These are phyloP conservation scores for Seira sanloemensis DNA, from an alignment of 2,888 invertebrate species.

Conservation along the genomic window DNA sequence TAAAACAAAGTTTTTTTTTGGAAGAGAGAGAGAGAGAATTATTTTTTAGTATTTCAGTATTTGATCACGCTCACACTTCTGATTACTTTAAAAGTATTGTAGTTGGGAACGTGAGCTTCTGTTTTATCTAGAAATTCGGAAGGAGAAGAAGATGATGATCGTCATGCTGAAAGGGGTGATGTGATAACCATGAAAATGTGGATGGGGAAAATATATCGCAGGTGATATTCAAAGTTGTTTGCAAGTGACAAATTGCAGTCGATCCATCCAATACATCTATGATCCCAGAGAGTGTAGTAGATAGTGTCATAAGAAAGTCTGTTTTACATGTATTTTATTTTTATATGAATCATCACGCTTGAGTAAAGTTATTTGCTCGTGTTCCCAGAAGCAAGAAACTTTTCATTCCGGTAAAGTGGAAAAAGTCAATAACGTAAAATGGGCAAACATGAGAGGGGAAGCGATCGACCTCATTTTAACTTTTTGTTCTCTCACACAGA, in stretches of 20 bases:
- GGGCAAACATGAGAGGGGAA: background rate
- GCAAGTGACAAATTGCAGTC: too few species aligned
- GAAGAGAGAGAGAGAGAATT: too few species aligned
- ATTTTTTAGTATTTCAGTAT: too few species aligned
- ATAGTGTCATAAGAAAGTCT: too few species aligned
- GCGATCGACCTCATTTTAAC: background rate
- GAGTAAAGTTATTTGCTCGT: background rate
- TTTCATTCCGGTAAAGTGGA: background rate
- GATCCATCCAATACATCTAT: background rate
- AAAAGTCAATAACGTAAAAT: conserved; percentile 29
- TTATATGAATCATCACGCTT: background rate
- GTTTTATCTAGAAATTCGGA: too few species aligned
- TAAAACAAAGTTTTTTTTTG: too few species aligned
- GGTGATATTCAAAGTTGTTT: background rate
- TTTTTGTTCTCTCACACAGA: background rate
- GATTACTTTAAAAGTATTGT: background rate
- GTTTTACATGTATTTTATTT: too few species aligned
- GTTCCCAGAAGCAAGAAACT: background rate
- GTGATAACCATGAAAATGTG: background rate
- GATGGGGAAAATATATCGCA: background rate
- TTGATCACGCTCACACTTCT: background rate
- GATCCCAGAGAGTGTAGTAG: too few species aligned
- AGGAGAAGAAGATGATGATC: too few species aligned
- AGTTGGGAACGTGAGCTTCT: too few species aligned
- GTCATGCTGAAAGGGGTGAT: too few species aligned